Percentiles rank a stretch among this genome's conserved stretches.
phyloP scores from a whole-genome alignment of 1,140 invertebrate species.

The Meloidogyne hapla region DNA sequence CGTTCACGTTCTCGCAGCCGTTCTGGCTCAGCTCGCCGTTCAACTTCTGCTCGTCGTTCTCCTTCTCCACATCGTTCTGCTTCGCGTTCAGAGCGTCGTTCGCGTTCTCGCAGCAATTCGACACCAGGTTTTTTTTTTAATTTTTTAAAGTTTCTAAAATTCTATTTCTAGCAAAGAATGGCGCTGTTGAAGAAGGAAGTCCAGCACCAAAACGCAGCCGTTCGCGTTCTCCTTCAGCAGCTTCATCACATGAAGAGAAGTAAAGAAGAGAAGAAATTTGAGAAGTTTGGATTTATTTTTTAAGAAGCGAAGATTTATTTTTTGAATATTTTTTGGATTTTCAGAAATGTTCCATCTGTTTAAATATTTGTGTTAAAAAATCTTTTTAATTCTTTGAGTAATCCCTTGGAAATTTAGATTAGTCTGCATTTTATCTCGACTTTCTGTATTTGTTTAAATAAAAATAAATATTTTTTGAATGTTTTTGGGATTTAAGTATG shows the following conservation, averaged over 20 bases:
- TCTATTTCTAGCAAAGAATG: background rate
- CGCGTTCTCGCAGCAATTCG: constrained; percentile 18
- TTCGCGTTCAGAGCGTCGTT: constrained; percentile 21
- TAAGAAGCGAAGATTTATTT: background rate
- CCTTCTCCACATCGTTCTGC: constrained; percentile 23
- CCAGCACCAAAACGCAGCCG: background rate
- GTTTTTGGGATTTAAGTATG: no score
- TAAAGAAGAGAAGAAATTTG: background rate
- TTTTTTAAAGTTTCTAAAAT: background rate
- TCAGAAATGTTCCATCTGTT: no score
- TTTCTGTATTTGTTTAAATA: no score
- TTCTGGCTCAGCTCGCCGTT: constrained; percentile 41
- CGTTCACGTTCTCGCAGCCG: constrained; percentile 26
- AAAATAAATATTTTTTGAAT: no score
- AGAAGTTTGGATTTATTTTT: background rate
- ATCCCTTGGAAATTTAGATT: no score
- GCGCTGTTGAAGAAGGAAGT: background rate
- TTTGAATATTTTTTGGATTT: background rate
- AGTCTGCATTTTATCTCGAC: no score
- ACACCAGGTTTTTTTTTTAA: background rate
- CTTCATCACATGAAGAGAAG: constrained; percentile 1
- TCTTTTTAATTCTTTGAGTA: no score
- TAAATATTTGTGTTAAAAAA: no score
- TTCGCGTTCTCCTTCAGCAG: background rate
- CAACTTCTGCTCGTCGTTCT: constrained; percentile 35